Conservation (phyloP, 2,888 invertebrate species). For the Spatulosminthurus flaviceps region DNA sequence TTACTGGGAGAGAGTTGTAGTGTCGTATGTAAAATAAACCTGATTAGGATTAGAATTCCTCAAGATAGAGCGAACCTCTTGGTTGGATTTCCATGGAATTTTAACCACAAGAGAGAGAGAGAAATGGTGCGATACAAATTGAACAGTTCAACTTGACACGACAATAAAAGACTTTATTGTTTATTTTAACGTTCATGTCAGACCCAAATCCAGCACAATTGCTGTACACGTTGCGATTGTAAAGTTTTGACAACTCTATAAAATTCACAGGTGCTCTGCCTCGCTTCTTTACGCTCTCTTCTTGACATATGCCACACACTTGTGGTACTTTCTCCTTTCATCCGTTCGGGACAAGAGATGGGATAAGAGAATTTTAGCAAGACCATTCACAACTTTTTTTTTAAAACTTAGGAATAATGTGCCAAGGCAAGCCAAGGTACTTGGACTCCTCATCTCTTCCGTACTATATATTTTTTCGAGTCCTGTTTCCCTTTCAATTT, state of each 20-base stretch:
- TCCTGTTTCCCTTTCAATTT: too few relatives aligned
- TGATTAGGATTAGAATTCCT: not conserved
- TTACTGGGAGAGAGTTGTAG: too few relatives aligned
- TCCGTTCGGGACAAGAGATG: too few relatives aligned
- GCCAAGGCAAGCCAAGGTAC: too few relatives aligned
- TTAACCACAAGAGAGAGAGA: not conserved
- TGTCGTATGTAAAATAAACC: not conserved
- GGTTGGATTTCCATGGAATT: slow-evolving; percentile 9
- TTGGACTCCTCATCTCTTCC: too few relatives aligned
- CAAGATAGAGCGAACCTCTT: not conserved
- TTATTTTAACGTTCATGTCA: slow-evolving; percentile 18
- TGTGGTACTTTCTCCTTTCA: too few relatives aligned
- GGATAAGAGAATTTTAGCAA: too few relatives aligned
- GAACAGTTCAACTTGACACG: slow-evolving; percentile 10
- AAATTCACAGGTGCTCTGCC: slow-evolving; percentile 4
- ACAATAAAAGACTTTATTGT: slow-evolving; percentile 13
- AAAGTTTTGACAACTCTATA: slow-evolving; percentile 14
- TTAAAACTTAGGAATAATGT: too few relatives aligned
- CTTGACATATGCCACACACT: too few relatives aligned
- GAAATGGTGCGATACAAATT: slow-evolving; percentile 18
- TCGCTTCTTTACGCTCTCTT: not conserved
- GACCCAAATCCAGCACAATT: slow-evolving; percentile 6
- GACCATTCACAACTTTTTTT: too few relatives aligned
- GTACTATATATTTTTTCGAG: too few relatives aligned
- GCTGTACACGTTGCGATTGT: not conserved